Base-by-base conservation (phyloP, 2,113 vertebrate species). In the Aix galericulata region DNA sequence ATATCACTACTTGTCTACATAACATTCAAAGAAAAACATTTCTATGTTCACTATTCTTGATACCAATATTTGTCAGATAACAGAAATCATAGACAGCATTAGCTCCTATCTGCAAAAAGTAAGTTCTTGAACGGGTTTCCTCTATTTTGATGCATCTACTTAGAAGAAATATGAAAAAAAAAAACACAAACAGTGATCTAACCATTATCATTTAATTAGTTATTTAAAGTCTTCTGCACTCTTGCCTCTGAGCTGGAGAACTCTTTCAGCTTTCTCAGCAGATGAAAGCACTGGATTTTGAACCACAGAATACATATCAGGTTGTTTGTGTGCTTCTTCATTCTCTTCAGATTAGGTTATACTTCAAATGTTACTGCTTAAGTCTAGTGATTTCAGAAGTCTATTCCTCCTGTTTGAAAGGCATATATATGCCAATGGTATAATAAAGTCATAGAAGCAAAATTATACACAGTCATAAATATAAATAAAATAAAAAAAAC, bases 101-200 rank as follows among this genome's bases (percentile, higher is more conserved):
- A 0, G 0, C 36, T 69, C 31, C 50, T 91, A 73, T 71, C 72
- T 80, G 68, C 2, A 7, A 93, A 87, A 95, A 77, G 1, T 38
- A 82, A 40, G 7, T 67, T 91, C 44, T 72, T 76, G 27, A 82
- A 73, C 25, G 77, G 0, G 6, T 50, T 94, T 95, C 82, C 63
- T 89, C 60, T 75, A 16, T 66, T 85, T 89, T 93, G 58, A 88
- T 82, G 44, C 71, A 55, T 46, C 36, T 80, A 66, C 60, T 86
- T 87, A 55, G 87, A 94, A 82, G 78, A 94, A 82, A 89, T 77
- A 31, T 55, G 71, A 82, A 85, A 80, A 79, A 92, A 94, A 40
- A 40, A 11, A 40, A 38, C 36, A 36, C 36, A 36, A 36, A 82
- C 46, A 91, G 34, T 88, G 26, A 64, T 46, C 50, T 74, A 94